Base-by-base conservation (phyloP, 2,113 vertebrate species). In the Gila orcuttii region DNA sequence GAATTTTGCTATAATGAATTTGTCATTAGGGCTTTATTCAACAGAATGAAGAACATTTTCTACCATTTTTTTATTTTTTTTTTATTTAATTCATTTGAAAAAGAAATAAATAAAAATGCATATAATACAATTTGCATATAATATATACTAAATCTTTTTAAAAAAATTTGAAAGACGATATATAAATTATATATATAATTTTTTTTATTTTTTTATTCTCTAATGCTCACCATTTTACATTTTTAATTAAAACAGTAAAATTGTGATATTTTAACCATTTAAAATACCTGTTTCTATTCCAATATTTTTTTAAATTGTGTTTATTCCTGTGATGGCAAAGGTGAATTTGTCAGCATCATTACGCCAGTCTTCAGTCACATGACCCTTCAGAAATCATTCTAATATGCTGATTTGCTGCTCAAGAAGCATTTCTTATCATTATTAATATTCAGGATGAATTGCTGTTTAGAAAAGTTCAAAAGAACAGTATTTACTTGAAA, bases 1-100 rank as follows among this genome's bases (percentile, higher is more conserved):
- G 47, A 33, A 68, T 81, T 85, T 85, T 78, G 78, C 0, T 59
- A 11, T 64, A 45, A 80, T 80, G 12, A 25, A 74, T 74, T 6
- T 55, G 57, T 28, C 23, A 45, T 42, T 9, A 62, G 55, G 33
- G 52, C 33, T 39, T 42, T 9, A 42, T 12, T 42, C 19, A 71
- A 23, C 3, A 59, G 57, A 50, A 50, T 1, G 17, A 55, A 55
- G 2, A 57, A 1, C 19, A 13, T 50, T 50, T 50, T 50, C 13
- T 50, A 50, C 12, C 47, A 15, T 55, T 55, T 50, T 52, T 52
- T 15, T 17, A 2, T 1, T 2, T 42, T 8, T 21, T 1, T 21
- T 0, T 8, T 57, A 28, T 57, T 57, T 21, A 23, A 55, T 52
- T 17, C 50, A 52, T 68, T 31, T 68, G 31, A 36, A 68, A 68